These are phyloP conservation scores for Anthopleura xanthogrammica DNA, from an alignment of 92 coral and sea anemone species.

Conservation along the genomic window DNA sequence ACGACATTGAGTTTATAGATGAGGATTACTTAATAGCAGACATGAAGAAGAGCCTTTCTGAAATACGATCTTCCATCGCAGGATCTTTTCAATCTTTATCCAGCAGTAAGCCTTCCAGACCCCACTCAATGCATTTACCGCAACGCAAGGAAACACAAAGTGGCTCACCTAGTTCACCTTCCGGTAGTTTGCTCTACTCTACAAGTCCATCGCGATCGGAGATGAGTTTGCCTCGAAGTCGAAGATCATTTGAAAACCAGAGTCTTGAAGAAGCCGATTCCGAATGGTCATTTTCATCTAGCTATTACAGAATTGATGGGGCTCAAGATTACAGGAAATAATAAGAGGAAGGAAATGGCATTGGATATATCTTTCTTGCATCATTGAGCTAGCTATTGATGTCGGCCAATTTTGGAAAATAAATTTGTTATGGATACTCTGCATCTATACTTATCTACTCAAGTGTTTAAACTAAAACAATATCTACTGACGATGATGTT, in stretches of 20 bases:
- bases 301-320: constrained; percentile 14
- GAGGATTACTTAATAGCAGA: constrained; percentile 25
- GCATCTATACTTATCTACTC: no score
- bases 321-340: background rate
- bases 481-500: no score
- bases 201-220: constrained; percentile 22
- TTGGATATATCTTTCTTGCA: no score
- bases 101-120: background rate
- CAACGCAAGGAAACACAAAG: background rate
- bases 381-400: no score
- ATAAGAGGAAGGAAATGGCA: background rate
- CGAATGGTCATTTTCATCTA: constrained; percentile 22
- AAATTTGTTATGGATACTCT: no score
- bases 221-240: constrained; percentile 10
- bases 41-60: constrained; percentile 22
- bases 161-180: background rate
- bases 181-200: constrained; percentile 28
- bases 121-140: background rate
- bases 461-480: no score
- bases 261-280: constrained; percentile 18
- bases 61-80: constrained; percentile 17
- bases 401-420: no score
- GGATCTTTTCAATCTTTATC: constrained; percentile 2
- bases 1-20: constrained; percentile 29
- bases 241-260: constrained; percentile 9